A percentile compares a stretch with the other conserved stretches of the same genome.
These are phyloP conservation scores for Pristiophorus japonicus DNA, from an alignment of 2,113 vertebrate species.

Conservation along the genomic window DNA sequence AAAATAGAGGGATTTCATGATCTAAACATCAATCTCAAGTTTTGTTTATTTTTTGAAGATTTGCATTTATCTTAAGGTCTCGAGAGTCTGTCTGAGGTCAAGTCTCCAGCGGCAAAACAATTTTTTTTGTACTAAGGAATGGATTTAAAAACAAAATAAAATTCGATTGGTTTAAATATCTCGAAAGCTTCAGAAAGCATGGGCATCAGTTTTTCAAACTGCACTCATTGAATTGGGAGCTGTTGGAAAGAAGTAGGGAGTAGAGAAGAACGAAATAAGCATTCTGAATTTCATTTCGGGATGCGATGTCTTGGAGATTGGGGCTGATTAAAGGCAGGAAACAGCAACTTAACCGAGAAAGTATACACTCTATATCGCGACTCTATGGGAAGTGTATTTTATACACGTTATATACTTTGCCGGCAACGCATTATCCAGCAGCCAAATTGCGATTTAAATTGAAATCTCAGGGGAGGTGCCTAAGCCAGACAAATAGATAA, in stretches of 20 bases:
- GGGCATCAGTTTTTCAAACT: background rate
- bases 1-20: background rate
- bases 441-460: background rate
- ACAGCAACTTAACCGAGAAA: background rate
- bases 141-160: background rate
- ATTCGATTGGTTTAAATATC: background rate
- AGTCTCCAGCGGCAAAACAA: background rate
- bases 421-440: background rate
- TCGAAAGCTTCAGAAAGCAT: background rate
- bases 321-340: too few species aligned
- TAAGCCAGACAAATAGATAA: background rate
- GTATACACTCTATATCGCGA: background rate
- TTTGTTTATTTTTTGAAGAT: background rate
- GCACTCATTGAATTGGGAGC: too few species aligned
- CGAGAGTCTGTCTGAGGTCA: background rate
- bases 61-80: background rate
- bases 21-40: background rate
- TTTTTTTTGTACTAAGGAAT: background rate
- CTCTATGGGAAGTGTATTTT: background rate
- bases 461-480: slow-evolving; percentile 6
- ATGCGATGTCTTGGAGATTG: background rate
- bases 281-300: background rate
- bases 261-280: background rate
- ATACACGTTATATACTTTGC: too few species aligned
- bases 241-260: background rate